A percentile compares a stretch with the other conserved stretches of the same genome.
Conservation (phyloP, 2,888 invertebrate genomes). For the Stenichneumon culpator region DNA sequence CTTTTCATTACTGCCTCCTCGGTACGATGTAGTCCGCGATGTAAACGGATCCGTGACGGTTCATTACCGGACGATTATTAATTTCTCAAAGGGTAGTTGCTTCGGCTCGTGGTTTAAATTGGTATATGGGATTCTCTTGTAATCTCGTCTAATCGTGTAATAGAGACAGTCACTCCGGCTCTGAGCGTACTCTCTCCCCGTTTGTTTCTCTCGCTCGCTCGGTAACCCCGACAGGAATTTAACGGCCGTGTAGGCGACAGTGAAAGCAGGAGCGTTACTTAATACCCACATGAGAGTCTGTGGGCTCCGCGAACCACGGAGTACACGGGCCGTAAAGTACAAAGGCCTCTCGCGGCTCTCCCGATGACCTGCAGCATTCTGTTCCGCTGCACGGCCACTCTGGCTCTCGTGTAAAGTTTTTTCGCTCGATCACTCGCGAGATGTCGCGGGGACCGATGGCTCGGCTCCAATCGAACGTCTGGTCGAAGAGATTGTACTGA, state of each 20-base stretch:
- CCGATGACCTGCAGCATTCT: conserved; percentile 35
- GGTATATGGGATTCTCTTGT: neutral
- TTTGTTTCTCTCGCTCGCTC: conserved; percentile 3
- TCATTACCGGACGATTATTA: conserved; percentile 55
- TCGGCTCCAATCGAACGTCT: conserved; percentile 37
- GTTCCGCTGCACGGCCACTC: too few relatives aligned
- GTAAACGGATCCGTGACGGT: conserved; percentile 37
- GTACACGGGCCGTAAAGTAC: conserved; percentile 75
- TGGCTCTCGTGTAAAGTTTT: neutral
- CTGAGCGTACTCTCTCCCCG: neutral
- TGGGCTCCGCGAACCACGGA: conserved; percentile 51
- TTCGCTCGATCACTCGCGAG: conserved; percentile 29
- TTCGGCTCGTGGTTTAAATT: too few relatives aligned
- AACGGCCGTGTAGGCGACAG: conserved; percentile 81
- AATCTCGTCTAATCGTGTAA: neutral
- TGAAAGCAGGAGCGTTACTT: conserved; percentile 81
- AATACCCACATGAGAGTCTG: conserved; percentile 75
- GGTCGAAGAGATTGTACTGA: conserved; percentile 1
- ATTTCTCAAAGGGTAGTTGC: conserved; percentile 1
- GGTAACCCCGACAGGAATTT: conserved; percentile 74
- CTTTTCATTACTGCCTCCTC: neutral
- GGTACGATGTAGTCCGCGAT: conserved; percentile 31
- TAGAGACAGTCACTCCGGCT: conserved; percentile 16
- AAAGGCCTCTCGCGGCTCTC: conserved; percentile 73
- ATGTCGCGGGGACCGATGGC: conserved; percentile 23